Evolutionary conservation across 2,113 vertebrate species (phyloP), one percentile per base, ranked within the genome.

Genomic region (Uropsilus gracilis): DNA sequence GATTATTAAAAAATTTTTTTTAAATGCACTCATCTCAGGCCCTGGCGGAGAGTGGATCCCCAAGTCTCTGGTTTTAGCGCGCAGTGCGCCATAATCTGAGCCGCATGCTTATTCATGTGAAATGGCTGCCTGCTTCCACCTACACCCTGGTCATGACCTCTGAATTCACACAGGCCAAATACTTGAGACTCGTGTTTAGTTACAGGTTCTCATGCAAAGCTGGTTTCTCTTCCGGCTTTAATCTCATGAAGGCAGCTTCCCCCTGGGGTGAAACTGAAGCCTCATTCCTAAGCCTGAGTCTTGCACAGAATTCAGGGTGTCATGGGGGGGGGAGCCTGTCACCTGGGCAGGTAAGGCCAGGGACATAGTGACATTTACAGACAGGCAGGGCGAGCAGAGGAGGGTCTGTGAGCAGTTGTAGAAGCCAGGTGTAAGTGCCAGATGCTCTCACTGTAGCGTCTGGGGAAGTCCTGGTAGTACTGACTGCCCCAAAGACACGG

Each of bases 171-270:
- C 50, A 0, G 50, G 72, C 83, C 59, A 42, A 78, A 42, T 64
- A 37, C 48, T 75, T 63, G 69, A 75, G 28, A 46, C 53, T 91
- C 48, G 10, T 34, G 50, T 64, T 85, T 71, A 46, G 48, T 63
- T 39, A 61, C 59, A n/a, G 34, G 26, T 69, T 84, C 30, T 77
- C 9, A 39, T 69, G 57, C n/a, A 26, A 48, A 90, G 24, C 63
- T 39, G 28, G 39, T 68, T 90, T 48, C 72, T 72, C 83, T 87
- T 96, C 46, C 12, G 22, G 59, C 34, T 80, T 78, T 95, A 32
- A 66, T 71, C 80, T 61, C 61, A 80, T n/a, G n/a, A n/a, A n/a
- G 14, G 53, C 44, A 16, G 6, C 30, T 76, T 6, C 0, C 53
- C 68, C 18, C 13, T 4, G 0, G 28, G 28, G 42, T 76, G 37